Evolutionary conservation across 2,113 vertebrate genomes (phyloP).

Genomic region (Tauraco erythrolophus): DNA sequence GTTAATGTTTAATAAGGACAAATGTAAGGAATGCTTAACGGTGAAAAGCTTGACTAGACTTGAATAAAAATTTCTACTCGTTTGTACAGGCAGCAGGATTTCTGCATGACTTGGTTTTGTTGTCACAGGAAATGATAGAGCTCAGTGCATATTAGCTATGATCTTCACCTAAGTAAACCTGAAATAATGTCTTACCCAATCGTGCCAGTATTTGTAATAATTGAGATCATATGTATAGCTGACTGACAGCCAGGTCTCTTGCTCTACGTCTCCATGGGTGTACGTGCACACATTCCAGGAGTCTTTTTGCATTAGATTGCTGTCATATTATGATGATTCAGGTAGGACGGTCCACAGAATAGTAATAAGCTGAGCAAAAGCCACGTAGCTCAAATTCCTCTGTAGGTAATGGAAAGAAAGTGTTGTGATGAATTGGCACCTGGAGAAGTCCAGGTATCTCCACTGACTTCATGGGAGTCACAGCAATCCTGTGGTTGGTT

Average conservation of each 20-base stretch:
- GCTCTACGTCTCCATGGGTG: neutral
- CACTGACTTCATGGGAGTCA: neutral
- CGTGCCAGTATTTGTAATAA: neutral
- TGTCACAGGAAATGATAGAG: neutral
- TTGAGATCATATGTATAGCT: neutral
- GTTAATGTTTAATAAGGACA: neutral
- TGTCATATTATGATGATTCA: neutral
- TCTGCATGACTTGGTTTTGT: neutral
- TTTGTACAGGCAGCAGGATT: neutral
- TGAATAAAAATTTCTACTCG: neutral
- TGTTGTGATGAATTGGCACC: neutral
- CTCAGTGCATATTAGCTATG: neutral
- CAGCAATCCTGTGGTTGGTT: rapidly evolving
- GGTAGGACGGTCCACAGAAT: neutral
- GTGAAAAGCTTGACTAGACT: neutral
- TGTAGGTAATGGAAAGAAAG: neutral
- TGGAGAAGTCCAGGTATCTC: neutral
- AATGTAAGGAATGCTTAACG: neutral
- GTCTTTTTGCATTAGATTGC: neutral
- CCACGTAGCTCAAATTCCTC: rapidly evolving
- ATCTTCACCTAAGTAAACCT: neutral
- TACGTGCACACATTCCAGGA: neutral
- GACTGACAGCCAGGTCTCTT: neutral
- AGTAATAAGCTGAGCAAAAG: neutral
- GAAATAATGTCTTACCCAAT: neutral